phyloP scores from a whole-genome alignment of 2,888 invertebrate genomes.

The Himalopsyche tibetana region DNA sequence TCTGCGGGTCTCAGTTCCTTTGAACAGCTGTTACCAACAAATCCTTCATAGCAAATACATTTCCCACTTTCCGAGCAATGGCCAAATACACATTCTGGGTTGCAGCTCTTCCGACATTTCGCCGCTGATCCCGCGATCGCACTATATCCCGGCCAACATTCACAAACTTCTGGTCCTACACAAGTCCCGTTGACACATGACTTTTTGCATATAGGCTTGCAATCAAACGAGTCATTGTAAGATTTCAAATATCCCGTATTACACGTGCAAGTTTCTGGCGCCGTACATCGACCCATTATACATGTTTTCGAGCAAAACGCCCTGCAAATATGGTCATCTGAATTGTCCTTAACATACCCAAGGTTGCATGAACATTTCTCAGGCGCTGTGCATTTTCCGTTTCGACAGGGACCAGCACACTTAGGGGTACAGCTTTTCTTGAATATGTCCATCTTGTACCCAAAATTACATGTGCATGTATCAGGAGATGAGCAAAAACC shows the following conservation, averaged over 20 bases:
- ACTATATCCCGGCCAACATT: conserved; percentile 68
- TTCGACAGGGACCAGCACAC: conserved; percentile 29
- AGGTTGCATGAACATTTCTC: conserved; percentile 71
- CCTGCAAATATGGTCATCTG: conserved; percentile 61
- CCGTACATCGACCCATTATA: conserved; percentile 52
- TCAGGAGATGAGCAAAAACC: conserved; percentile 67
- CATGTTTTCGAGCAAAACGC: conserved; percentile 52
- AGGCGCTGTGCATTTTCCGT: conserved; percentile 65
- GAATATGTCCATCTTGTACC: conserved; percentile 56
- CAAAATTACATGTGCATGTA: conserved; percentile 67
- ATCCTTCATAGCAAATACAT: conserved; percentile 56
- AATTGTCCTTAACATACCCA: conserved; percentile 62
- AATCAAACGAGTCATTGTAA: conserved; percentile 36
- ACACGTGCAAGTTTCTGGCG: conserved; percentile 66
- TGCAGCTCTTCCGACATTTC: conserved; percentile 19
- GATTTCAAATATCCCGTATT: conserved; percentile 61
- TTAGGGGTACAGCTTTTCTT: conserved; percentile 31
- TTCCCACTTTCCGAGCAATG: conserved; percentile 47
- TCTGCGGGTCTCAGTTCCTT: conserved; percentile 1
- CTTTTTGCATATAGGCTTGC: conserved; percentile 63
- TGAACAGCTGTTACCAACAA: conserved; percentile 51
- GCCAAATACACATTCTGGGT: conserved; percentile 52
- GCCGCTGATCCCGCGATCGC: background rate
- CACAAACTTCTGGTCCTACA: conserved; percentile 68
- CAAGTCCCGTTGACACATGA: conserved; percentile 65